Conservation (phyloP, 2,113 vertebrate species). For the Sterrhoptilus dennistouni region DNA sequence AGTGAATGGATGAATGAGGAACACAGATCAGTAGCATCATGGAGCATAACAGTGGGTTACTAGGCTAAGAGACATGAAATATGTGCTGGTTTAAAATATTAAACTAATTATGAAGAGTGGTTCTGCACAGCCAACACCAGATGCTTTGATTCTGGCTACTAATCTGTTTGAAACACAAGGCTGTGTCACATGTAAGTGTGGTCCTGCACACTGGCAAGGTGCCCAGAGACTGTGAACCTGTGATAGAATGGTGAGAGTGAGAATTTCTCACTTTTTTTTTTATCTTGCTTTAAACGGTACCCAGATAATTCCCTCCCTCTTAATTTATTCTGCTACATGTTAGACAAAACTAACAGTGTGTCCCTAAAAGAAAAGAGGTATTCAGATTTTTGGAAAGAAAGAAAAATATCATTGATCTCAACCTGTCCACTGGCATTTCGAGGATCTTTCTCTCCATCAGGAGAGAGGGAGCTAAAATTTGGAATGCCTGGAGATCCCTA, state of each 20-base stretch:
- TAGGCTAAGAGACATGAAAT: conserved; percentile 21
- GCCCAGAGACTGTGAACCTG: background rate
- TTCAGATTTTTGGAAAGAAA: background rate
- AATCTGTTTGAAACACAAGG: conserved; percentile 28
- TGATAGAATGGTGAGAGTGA: background rate
- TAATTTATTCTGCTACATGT: background rate
- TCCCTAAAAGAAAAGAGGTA: background rate
- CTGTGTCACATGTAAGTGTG: background rate
- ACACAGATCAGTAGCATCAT: background rate
- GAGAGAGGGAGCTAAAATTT: background rate
- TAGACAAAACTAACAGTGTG: background rate
- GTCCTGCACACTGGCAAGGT: background rate
- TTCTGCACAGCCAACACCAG: conserved; percentile 54
- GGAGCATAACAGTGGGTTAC: background rate
- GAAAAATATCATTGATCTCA: background rate
- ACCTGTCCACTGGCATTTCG: background rate
- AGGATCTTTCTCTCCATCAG: background rate
- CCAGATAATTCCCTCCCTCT: background rate
- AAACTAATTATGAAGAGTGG: conserved; percentile 55
- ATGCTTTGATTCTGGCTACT: conserved; percentile 49
- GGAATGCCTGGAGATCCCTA: background rate
- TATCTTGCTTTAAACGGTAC: background rate
- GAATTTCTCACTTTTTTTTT: background rate
- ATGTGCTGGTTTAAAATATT: conserved; percentile 40
- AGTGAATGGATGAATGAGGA: background rate